Base-by-base conservation (phyloP, 1,140 invertebrate genomes). In the Chionoecetes opilio region DNA sequence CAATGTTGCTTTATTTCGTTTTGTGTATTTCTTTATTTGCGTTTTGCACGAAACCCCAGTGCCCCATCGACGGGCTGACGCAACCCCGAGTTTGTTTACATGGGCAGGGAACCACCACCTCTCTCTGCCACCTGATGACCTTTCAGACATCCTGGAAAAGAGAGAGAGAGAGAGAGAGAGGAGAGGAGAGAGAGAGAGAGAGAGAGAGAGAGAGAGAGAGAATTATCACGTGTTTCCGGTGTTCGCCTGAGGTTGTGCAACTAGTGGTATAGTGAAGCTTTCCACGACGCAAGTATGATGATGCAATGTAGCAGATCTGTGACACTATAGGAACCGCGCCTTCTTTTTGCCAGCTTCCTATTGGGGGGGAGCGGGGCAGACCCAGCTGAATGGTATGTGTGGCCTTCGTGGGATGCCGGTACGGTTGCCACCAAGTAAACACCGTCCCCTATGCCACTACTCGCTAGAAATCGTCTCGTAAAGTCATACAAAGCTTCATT, bases 121-220 rank as follows among this genome's bases (percentile, higher is more conserved):
- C 34, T 26, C 84, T n/a, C 2, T 21, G 14, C 6, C 17, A 75
- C 85, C 38, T 31, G 82, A 31, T 87, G 26, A 31, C 86, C 75
- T 35, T 53, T 53, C 46, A 53, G 2, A 53, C 46, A 53, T 41
- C 46, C 34, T 37, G 11, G 21, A 17, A 53, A 17, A 53, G 46
- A 53, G 46, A 53, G 46, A 53, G 46, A 53, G 38, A 41, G 38
- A 41, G 38, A 41, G 38, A 41, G 91, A 37, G 84, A 92, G 84
- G n/a, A 32, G 86, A 21, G n/a, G 34, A 82, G 41, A 88, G 35
- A 87, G 85, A 87, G 85, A 87, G 85, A 87, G 85, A 87, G 85
- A 87, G 85, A 87, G 85, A 87, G 85, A 87, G 85, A 87, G n/a
- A n/a, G n/a, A n/a, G 85, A 87, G 85, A 87, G 85, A 87, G 85